phyloP scores from a whole-genome alignment of 2,797 vertebrate genomes.

The Schizopygopsis pylzovi region DNA sequence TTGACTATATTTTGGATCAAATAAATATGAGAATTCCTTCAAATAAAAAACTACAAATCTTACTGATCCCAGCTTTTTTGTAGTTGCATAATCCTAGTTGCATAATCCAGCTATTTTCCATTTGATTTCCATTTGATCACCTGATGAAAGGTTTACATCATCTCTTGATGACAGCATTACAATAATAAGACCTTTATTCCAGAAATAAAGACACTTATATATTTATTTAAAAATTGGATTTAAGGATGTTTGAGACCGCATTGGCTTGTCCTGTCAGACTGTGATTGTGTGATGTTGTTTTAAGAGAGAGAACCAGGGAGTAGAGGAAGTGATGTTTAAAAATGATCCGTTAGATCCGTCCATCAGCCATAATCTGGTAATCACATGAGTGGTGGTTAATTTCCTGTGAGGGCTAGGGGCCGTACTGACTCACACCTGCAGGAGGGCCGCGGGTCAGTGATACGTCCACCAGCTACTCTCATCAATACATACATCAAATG shows the following conservation, averaged over 20 bases:
- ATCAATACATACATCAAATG: constrained; percentile 23
- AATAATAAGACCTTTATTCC: neutral
- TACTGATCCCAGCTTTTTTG: neutral
- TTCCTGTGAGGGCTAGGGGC: constrained; percentile 56
- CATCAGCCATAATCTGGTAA: constrained; percentile 63
- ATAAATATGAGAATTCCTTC: too few relatives aligned
- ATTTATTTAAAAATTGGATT: constrained; percentile 36
- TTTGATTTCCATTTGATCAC: neutral
- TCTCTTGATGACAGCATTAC: constrained; percentile 17
- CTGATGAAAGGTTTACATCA: neutral
- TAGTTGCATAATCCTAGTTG: neutral
- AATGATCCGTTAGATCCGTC: constrained; percentile 54
- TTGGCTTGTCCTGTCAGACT: constrained; percentile 33
- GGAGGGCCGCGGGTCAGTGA: constrained; percentile 29
- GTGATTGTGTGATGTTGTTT: constrained; percentile 44
- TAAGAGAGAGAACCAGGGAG: constrained; percentile 51
- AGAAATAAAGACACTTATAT: constrained; percentile 24
- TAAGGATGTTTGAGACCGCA: constrained; percentile 17
- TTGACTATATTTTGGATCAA: too few relatives aligned
- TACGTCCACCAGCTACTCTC: constrained; percentile 48
- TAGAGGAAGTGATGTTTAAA: constrained; percentile 59
- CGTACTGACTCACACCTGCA: constrained; percentile 59
- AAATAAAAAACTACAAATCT: neutral
- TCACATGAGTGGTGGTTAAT: constrained; percentile 64
- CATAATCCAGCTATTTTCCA: neutral